These are phyloP conservation scores for Lasioglossum calceatum DNA, from an alignment of 2,888 invertebrate genomes.

Conservation along the genomic window DNA sequence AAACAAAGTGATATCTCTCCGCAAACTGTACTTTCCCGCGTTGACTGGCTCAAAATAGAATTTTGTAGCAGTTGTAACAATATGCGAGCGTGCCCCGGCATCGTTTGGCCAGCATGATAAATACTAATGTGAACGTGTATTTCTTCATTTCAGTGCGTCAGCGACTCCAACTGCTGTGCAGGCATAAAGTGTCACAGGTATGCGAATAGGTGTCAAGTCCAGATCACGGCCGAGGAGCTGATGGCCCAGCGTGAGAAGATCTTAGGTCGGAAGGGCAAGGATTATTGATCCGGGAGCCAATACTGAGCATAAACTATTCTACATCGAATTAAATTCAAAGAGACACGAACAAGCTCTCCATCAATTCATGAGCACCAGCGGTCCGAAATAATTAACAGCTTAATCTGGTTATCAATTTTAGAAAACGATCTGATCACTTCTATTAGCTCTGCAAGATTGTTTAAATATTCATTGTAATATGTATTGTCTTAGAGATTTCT, in stretches of 20 bases:
- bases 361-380: background rate
- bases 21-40: conserved; percentile 1
- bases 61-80: conserved; percentile 30
- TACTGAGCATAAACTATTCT: background rate
- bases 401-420: background rate
- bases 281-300: conserved; percentile 58
- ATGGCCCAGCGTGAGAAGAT: conserved; percentile 77
- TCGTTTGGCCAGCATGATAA: conserved; percentile 10
- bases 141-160: conserved; percentile 71
- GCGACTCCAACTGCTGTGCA: conserved; percentile 67
- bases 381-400: background rate
- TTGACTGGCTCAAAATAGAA: conserved; percentile 28
- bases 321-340: background rate
- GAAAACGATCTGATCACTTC: background rate
- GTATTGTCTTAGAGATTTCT: background rate
- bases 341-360: background rate
- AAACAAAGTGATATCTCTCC: background rate
- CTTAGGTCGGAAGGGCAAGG: conserved; percentile 71
- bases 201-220: conserved; percentile 80
- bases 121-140: conserved; percentile 35
- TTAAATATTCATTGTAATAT: background rate
- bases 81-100: background rate
- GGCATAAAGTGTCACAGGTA: conserved; percentile 73
- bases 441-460: background rate
- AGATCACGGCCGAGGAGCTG: conserved; percentile 77